Base-by-base conservation (phyloP, 2,113 vertebrate species). In the Orycteropus afer region DNA sequence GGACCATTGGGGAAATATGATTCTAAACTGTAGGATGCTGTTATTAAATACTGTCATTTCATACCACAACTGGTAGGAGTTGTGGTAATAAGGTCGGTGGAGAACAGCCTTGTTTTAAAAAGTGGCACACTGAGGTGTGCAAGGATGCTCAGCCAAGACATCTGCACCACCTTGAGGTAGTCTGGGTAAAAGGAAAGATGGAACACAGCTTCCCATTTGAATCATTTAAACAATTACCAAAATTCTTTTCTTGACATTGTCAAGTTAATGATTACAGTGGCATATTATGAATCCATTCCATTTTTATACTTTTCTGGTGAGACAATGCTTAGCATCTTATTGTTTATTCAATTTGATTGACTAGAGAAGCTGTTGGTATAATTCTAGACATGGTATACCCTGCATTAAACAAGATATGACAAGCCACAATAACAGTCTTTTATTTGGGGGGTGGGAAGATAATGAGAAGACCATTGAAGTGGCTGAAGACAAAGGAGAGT, bases 341-440 rank as follows among this genome's bases (percentile, higher is more conserved):
- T 96, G n/a, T 95, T 95, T 88, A 94, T 79, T 88, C 74, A 90
- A 42, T 90, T 86, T 95, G 87, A 91, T 37, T 91, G 79, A 94
- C 94, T 12, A 84, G 67, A 89, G 94, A 85, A 79, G 67, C 82
- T 93, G 57, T 74, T 94, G 86, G 55, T 40, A 82, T 93, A 84
- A 59, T 0, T 3, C 79, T 61, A 74, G 47, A 61, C 20, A 59
- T 83, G 47, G 65, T 49, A 93, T 96, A 80, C 77, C 92, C 71
- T 73, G 14, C 40, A 79, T 80, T 55, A n/a, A 7, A 76, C 69
- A 79, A 91, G 71, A 86, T 78, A 87, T 55, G 69, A 89, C 57
- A 95, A 86, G 51, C 20, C 65, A 67, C 82, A 67, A 45, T 71
- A 91, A 94, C 86, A 84, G 89, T 86, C 84, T 49, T n/a, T 93